These are phyloP conservation scores for Pterocles orientalis DNA, from an alignment of 2,113 vertebrate genomes.

Conservation along the genomic window DNA sequence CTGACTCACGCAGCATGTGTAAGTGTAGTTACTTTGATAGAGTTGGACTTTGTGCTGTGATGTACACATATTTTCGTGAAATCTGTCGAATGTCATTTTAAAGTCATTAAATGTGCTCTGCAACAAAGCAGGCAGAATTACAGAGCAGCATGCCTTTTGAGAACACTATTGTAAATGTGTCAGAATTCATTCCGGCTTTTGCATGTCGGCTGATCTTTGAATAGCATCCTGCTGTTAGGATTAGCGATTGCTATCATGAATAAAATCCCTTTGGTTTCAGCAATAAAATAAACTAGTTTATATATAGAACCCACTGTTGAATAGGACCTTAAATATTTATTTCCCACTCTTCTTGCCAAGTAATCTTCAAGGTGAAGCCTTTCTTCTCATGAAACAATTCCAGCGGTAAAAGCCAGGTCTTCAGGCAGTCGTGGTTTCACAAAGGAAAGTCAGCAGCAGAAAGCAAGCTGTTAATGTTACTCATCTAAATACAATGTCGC, in stretches of 20 bases:
- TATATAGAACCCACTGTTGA: slow-evolving; percentile 41
- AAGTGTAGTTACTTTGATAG: not conserved
- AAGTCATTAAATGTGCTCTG: not conserved
- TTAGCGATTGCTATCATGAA: not conserved
- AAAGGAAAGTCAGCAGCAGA: not conserved
- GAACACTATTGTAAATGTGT: not conserved
- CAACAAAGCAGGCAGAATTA: not conserved
- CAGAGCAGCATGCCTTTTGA: not conserved
- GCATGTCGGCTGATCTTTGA: slow-evolving; percentile 28
- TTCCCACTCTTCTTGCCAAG: slow-evolving; percentile 21
- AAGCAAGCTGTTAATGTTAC: not conserved
- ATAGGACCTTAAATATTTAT: slow-evolving; percentile 50
- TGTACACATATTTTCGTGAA: not conserved
- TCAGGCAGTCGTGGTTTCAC: not conserved
- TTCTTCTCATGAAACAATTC: not conserved
- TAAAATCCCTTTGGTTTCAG: slow-evolving; percentile 17
- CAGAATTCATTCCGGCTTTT: not conserved
- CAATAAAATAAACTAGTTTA: slow-evolving; percentile 49
- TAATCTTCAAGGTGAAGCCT: slow-evolving; percentile 34
- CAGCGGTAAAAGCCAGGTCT: not conserved
- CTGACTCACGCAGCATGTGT: not conserved
- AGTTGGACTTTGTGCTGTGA: not conserved
- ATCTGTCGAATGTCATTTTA: slow-evolving; percentile 8
- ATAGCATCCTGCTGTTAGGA: slow-evolving; percentile 6
- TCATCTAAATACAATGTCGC: not conserved